Evolutionary conservation across 1,140 invertebrate species (phyloP), one percentile per base, ranked within the genome.

Genomic region (Micrasema longulum): DNA sequence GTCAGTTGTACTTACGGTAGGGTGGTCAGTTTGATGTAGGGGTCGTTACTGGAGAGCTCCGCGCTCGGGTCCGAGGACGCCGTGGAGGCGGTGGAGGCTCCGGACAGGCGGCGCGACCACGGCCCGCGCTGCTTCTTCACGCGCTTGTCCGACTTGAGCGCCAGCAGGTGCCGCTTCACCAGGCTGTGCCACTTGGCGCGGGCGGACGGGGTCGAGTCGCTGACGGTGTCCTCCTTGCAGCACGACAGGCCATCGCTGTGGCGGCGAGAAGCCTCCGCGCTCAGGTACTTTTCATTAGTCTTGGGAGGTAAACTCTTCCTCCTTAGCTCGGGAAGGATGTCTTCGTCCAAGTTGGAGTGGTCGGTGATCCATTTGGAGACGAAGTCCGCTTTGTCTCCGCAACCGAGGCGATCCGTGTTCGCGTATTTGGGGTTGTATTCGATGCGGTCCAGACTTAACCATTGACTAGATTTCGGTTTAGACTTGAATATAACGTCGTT

Each of bases 121-220:
- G 86, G 86, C 18, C 85, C 84, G 75, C 86, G 80, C 78, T 88
- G 87, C 68, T 87, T 82, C 78, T 83, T 82, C 70, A 88, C 81
- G 31, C 85, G 81, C 79, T 85, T 86, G 62, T 88, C 87, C 65
- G 80, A 86, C 78, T 86, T 87, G 53, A 86, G 76, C 22, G 83
- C 75, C 53, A 86, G 84, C n/a, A 87, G 78, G 78, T 88, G 86
- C 31, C 83, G 81, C 77, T 86, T 87, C 4, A 88, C 81, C 53
- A 88, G 82, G 69, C 85, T 84, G 70, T 86, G 84, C 86, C 86
- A 88, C 77, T 87, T 87, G 78, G 83, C 82, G 79, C 81, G 82
- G 22, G 82, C 81, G 5, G 83, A 81, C 41, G 86, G 85, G 16
- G 82, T 84, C n/a, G n/a, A n/a, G 77, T 85, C 84, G 75, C 83